These are phyloP conservation scores for Oreotrochilus melanogaster DNA, from an alignment of 2,113 vertebrate genomes.

Conservation along the genomic window DNA sequence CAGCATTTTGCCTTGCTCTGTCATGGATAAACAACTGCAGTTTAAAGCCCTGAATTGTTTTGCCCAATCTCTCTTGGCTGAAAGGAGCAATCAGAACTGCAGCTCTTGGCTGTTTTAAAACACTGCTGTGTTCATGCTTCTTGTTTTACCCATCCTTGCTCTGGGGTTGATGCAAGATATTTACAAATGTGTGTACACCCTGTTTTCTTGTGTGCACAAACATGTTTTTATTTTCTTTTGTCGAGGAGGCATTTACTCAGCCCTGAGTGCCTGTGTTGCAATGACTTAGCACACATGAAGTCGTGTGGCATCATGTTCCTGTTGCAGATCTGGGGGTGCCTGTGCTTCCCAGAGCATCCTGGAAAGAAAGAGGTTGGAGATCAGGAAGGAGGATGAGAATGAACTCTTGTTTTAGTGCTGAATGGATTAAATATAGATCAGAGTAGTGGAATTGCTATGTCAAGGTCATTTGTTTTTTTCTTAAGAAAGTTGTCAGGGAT, in stretches of 20 bases:
- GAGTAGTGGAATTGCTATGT: background rate
- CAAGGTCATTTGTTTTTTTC: conserved; percentile 27
- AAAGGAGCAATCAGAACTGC: background rate
- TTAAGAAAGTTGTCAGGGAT: background rate
- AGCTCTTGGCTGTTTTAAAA: background rate
- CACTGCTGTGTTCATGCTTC: background rate
- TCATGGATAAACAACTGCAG: background rate
- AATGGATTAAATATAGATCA: background rate
- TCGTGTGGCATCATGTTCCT: background rate
- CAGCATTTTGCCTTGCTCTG: background rate
- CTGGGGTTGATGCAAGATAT: background rate
- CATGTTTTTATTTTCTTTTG: background rate
- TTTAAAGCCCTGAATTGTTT: background rate
- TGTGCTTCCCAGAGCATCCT: accelerated
- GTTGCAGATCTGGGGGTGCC: accelerated
- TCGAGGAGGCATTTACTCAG: background rate
- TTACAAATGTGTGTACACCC: background rate
- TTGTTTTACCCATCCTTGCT: background rate
- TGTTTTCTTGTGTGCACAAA: background rate
- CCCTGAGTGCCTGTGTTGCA: background rate
- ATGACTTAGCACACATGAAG: background rate
- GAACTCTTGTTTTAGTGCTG: background rate
- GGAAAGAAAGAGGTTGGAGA: background rate
- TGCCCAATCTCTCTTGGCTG: background rate
- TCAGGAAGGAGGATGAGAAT: accelerated